Base-by-base conservation (phyloP, 2,797 vertebrate species). In the Paratrypauchen microcephalus region DNA sequence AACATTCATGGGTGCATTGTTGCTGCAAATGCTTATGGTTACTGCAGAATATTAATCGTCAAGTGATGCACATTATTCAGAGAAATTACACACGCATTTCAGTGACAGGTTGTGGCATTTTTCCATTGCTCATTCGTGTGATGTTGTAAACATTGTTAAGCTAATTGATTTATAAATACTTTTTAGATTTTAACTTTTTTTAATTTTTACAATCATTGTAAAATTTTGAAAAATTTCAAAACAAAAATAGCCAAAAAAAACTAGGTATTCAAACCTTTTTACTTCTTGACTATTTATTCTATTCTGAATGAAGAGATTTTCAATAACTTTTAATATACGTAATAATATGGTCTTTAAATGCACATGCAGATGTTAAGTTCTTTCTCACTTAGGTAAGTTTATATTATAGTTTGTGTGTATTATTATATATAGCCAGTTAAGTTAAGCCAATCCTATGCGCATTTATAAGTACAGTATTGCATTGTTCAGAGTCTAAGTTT, bases 31-130 rank as follows among this genome's bases (percentile, higher is more conserved):
- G 30, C 58, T 60, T 60, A 11, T 9, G 4, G 59, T 41, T n/a
- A 21, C 9, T 2, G 1, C 12, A 67, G 73, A 73, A 70, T 82
- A 26, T 32, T 59, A 23, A 54, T 3, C 18, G 6, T 7, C 18
- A 11, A 32, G 28, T 32, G 28, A 59, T n/a, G 23, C 54, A 26
- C 12, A 5, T 15, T 59, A 59, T 59, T 59, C 16, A 30, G 19
- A n/a, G 28, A 59, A 30, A 59, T 30, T 32, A 32, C 18, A 1
- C 57, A 19, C 0, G 30, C 57, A 28, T 26, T 57, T 57, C 5
- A 26, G 41, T 15, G 41, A 30, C 26, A 30, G 28, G 16, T 30
- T 26, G 23, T 30, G 26, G 13, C 6, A 4, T 23, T 58, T 36
- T 16, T 58, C 18, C 6, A 19, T 19, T 9, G 8, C 6, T 32